Conservation (phyloP, 2,888 invertebrate species). For the Drosophila maculinotata region DNA sequence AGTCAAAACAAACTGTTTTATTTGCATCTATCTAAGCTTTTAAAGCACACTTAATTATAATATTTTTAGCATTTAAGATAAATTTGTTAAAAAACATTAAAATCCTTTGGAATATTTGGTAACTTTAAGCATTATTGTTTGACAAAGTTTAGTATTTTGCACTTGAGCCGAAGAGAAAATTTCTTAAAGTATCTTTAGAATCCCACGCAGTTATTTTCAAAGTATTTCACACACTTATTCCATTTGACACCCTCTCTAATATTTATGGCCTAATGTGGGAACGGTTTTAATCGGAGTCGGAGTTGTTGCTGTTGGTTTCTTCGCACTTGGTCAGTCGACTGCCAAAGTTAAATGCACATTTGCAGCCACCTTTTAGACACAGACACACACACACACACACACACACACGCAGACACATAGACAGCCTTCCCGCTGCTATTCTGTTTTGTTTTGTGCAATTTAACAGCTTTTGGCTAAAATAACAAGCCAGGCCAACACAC, state of each 20-base stretch:
- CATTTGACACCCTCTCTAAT: conserved; percentile 63
- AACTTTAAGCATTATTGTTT: too few species aligned
- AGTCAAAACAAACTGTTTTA: too few species aligned
- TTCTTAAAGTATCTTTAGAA: conserved; percentile 7
- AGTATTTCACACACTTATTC: conserved; percentile 58
- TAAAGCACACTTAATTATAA: too few species aligned
- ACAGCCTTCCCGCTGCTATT: conserved; percentile 13
- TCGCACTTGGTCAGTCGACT: conserved; percentile 47
- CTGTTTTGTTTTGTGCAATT: conserved; percentile 77
- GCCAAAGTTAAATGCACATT: conserved; percentile 46
- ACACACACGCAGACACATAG: too few species aligned
- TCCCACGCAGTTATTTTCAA: conserved; percentile 21
- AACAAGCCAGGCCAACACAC: conserved; percentile 68
- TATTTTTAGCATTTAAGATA: too few species aligned
- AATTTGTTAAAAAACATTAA: too few species aligned
- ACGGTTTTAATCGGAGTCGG: conserved; percentile 4
- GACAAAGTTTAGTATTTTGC: background rate
- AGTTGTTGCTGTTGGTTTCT: conserved; percentile 31
- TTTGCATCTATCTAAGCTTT: too few species aligned
- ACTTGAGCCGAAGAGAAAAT: background rate
- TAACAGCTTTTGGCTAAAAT: conserved; percentile 81
- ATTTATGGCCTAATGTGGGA: conserved; percentile 58
- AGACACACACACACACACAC: conserved; percentile 14
- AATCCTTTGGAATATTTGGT: too few species aligned
- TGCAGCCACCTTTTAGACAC: conserved; percentile 34